Percentiles rank a stretch among this genome's conserved stretches.
Evolutionary conservation across 2,797 vertebrate species (phyloP).

Genomic region (Labeo calbasu): DNA sequence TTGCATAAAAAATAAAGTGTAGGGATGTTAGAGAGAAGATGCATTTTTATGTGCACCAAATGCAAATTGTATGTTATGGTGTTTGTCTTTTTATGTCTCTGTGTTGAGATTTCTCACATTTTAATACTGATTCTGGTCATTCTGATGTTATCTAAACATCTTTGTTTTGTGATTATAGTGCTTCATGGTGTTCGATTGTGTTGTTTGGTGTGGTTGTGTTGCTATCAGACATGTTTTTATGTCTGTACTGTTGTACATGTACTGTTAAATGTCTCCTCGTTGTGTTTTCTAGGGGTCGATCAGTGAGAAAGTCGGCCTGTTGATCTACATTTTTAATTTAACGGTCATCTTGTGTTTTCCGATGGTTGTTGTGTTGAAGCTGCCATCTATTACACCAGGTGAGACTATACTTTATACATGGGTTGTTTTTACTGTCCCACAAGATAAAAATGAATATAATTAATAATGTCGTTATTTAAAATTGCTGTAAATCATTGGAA

Average conservation of each 20-base stretch:
- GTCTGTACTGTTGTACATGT: not conserved
- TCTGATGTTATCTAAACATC: not conserved
- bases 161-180: not conserved
- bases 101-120: not conserved
- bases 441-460: no score
- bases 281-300: constrained; percentile 76
- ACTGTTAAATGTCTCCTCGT: constrained; percentile 11
- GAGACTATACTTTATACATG: constrained; percentile 17
- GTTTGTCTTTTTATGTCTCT: not conserved
- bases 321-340: constrained; percentile 82
- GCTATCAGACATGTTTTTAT: not conserved
- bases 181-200: not conserved
- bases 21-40: not conserved
- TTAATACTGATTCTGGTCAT: not conserved
- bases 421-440: no score
- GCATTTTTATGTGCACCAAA: not conserved
- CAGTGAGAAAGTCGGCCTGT: constrained; percentile 79
- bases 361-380: constrained; percentile 78
- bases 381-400: constrained; percentile 89
- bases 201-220: constrained; percentile 1
- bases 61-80: not conserved
- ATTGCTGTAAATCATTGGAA: no score
- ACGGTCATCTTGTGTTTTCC: constrained; percentile 82
- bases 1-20: constrained; percentile 25
- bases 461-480: no score